A percentile compares a stretch with the other conserved stretches of the same genome.
Evolutionary conservation across 30 jellyfish, hydroid and myxozoan genomes (phyloP).

Genomic region (Aurelia aurita complex sp. Pacific): DNA sequence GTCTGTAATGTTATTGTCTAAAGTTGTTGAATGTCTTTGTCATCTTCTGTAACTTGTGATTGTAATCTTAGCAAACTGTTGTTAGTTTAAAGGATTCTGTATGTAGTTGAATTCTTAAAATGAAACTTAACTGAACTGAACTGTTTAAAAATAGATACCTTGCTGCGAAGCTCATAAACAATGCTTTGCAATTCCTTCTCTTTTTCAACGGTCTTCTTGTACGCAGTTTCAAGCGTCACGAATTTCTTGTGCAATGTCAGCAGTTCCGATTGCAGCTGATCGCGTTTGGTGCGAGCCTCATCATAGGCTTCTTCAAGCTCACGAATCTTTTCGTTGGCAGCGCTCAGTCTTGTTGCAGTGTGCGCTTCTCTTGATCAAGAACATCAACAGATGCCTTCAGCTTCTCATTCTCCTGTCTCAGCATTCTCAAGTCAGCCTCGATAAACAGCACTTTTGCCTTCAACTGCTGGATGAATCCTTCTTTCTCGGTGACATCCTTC

Average conservation of each 20-base stretch:
- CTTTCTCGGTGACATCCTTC: constrained; percentile 89
- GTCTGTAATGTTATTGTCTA: too few relatives aligned
- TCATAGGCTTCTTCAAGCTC: constrained; percentile 94
- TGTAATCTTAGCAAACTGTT: too few relatives aligned
- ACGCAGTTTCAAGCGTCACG: constrained; percentile 87
- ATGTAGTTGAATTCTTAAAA: too few relatives aligned
- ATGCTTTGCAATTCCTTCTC: constrained; percentile 80
- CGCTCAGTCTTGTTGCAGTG: constrained; percentile 70
- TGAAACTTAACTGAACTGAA: too few relatives aligned
- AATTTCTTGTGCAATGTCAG: constrained; percentile 83
- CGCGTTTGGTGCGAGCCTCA: constrained; percentile 78
- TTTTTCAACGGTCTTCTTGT: constrained; percentile 86
- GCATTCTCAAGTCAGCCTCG: constrained; percentile 73
- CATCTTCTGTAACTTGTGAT: too few relatives aligned
- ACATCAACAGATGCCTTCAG: constrained; percentile 74
- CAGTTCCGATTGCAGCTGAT: constrained; percentile 86
- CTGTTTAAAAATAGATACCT: neutral
- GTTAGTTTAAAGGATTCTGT: too few relatives aligned
- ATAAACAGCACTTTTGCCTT: constrained; percentile 61
- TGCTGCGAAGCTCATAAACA: constrained; percentile 70
- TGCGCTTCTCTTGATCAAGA: constrained; percentile 89
- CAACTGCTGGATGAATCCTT: constrained; percentile 78
- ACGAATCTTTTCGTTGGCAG: constrained; percentile 83
- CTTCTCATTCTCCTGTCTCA: constrained; percentile 91
- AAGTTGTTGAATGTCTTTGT: too few relatives aligned